Evolutionary conservation across 1,140 invertebrate genomes (phyloP), one percentile per base, ranked within the genome.

Genomic region (Lordiphosa stackelbergi): DNA sequence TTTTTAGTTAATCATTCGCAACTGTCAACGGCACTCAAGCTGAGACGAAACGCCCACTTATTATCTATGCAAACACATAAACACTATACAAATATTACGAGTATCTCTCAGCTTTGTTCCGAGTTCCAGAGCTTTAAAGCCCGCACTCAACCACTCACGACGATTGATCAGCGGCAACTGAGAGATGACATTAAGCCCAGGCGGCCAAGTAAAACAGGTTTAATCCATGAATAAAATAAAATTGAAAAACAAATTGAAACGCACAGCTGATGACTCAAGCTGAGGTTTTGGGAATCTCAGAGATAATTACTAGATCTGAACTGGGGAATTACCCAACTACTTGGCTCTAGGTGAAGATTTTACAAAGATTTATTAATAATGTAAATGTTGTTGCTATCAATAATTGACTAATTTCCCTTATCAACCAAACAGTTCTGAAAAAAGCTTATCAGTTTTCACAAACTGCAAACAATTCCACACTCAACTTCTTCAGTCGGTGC

Each of bases 111-210:
- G 40, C 40, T 24, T 28, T 28, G 28, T 19, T 16, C 10, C 24
- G 12, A 65, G 54, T 47, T 59, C 9, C 4, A 13, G 4, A 60
- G 54, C 40, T 63, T 35, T 5, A 19, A 24, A 52, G 24, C 42
- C 45, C n/a, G 31, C 22, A 31, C 36, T 60, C 63, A 58, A 79
- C 72, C 68, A 35, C 53, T 69, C 77, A 64, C 75, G 60, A 43
- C 48, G 68, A 58, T 56, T 62, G 77, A 77, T 77, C 63, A 75
- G 34, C 72, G 68, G 72, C 68, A 53, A 81, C 77, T 81, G 57
- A 66, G 42, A 43, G 9, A 19, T 49, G 35, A 16, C 37, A 42
- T 48, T 31, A 28, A 8, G 19, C 6, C 42, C 53, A 48, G 52
- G 10, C 52, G 40, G 12, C 24, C 49, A 49, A 53, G 28, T 55